Evolutionary conservation across 2,888 invertebrate species (phyloP).

Genomic region (Cactoblastis cactorum): DNA sequence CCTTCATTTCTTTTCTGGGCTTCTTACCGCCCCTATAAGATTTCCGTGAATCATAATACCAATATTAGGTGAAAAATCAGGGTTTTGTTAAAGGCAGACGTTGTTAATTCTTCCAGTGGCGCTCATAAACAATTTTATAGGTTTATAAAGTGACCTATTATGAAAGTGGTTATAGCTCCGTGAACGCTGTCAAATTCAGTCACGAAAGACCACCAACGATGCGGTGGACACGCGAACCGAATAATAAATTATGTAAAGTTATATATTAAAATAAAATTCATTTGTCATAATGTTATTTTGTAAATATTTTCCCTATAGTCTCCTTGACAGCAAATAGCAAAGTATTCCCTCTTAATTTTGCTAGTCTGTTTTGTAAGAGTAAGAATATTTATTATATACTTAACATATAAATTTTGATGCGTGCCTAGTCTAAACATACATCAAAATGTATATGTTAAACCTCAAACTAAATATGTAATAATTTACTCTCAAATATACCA

Average conservation of each 20-base stretch:
- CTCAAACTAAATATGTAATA: too few species aligned
- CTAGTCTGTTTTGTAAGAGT: too few species aligned
- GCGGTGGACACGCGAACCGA: constrained; percentile 4
- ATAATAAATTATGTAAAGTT: constrained; percentile 6
- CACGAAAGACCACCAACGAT: constrained; percentile 4
- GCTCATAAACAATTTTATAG: constrained; percentile 10
- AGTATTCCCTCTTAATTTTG: too few species aligned
- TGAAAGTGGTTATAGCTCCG: neutral
- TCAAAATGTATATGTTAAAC: too few species aligned
- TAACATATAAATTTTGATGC: too few species aligned
- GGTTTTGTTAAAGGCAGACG: neutral
- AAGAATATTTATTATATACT: too few species aligned
- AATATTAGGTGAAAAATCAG: neutral
- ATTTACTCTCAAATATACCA: too few species aligned
- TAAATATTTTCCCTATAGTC: neutral
- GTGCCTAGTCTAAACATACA: too few species aligned
- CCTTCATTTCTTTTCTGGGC: too few species aligned
- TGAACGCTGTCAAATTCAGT: constrained; percentile 5
- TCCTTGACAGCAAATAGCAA: too few species aligned
- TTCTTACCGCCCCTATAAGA: too few species aligned
- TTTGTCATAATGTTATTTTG: neutral
- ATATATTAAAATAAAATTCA: neutral
- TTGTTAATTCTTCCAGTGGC: neutral
- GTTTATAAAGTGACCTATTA: constrained; percentile 12
- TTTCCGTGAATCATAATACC: neutral